A percentile compares a stretch with the other conserved stretches of the same genome.
Conservation (phyloP, 2,113 vertebrate genomes). For the Dromaius novaehollandiae region DNA sequence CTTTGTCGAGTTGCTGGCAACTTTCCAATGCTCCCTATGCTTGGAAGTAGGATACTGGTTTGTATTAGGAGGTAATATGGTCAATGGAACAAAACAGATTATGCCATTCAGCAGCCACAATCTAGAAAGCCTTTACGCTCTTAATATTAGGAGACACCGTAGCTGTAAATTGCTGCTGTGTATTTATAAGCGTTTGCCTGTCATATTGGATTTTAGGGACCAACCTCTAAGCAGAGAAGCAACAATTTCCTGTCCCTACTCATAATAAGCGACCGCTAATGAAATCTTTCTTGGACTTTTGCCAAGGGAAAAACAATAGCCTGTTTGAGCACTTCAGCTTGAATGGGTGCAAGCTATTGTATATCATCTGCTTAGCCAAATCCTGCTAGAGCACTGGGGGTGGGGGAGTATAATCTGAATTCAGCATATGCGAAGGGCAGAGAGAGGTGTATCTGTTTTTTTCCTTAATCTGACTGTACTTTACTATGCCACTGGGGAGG, state of each 20-base stretch:
- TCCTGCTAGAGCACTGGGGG: not conserved
- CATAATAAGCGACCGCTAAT: not conserved
- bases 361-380: not conserved
- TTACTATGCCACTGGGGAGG: not conserved
- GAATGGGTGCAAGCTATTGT: not conserved
- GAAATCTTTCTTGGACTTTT: slow-evolving; percentile 14
- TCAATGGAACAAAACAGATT: not conserved
- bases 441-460: not conserved
- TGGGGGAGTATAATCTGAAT: not conserved
- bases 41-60: not conserved
- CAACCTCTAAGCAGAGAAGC: not conserved
- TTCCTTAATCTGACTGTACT: not conserved
- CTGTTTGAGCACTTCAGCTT: not conserved
- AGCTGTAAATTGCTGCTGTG: not conserved
- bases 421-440: not conserved
- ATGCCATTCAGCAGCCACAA: not conserved
- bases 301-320: slow-evolving; percentile 40
- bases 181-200: not conserved
- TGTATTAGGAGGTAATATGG: not conserved
- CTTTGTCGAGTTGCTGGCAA: not conserved
- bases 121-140: not conserved
- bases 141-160: not conserved
- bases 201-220: slow-evolving; percentile 7
- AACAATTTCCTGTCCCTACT: not conserved
- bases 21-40: not conserved